Base-by-base conservation (phyloP, 2,888 invertebrate species). In the Tubiluchus corallicola region DNA sequence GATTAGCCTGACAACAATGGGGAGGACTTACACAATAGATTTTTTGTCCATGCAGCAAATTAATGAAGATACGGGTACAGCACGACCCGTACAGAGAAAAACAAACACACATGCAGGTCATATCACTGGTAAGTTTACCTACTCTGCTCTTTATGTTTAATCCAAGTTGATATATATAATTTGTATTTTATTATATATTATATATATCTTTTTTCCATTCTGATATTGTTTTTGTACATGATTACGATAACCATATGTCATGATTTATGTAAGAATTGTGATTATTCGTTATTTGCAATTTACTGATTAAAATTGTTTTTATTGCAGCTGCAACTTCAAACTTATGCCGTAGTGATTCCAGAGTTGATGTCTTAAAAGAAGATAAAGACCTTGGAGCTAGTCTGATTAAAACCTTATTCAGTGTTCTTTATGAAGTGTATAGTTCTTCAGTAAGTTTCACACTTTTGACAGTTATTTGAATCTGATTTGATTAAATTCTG, bases 41-140 rank as follows among this genome's bases (percentile, higher is more conserved):
- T 82, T 96, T 60, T 81, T 85, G 60, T 80, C 87, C 54, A 88
- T 94, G 90, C 90, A 90, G 66, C 92, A 96, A 71, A 84, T 94
- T 52, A 96, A 94, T 65, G 94, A 96, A 70, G 92, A 92, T 65
- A 87, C 90, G 1, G 94, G 94, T 49, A 88, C 87, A 20, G 81
- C 88, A 21, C 71, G 92, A 40, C 80, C 85, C 37, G 85, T 96
- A 50, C 90, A 90, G 64, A 53, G 64, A 18, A 61, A 60, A 49
- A 50, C 57, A 3, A 29, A n/a, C 29, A 29, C 29, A n/a, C 29
- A 29, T 9, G n/a, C 9, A n/a, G 29, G 29, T 13, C n/a, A n/a
- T n/a, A n/a, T n/a, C n/a, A n/a, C n/a, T n/a, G n/a, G n/a, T n/a
- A n/a, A n/a, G n/a, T n/a, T n/a, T n/a, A n/a, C n/a, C n/a, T n/a